Evolutionary conservation across 2,797 vertebrate genomes (phyloP), one percentile per base, ranked within the genome.

Genomic region (Lates japonicus): DNA sequence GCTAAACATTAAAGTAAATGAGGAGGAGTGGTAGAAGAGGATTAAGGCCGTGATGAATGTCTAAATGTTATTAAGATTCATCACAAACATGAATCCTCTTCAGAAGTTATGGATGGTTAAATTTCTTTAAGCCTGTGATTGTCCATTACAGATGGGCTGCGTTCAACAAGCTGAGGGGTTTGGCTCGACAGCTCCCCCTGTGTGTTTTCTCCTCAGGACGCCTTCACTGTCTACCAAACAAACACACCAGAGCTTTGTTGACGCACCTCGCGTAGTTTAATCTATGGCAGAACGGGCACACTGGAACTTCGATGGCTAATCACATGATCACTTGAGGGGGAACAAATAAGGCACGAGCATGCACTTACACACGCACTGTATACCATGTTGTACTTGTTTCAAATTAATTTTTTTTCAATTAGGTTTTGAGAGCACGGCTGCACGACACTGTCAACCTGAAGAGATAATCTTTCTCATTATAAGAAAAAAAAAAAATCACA

Each of bases 311-410:
- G 69, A 88, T 85, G 83, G 83, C 62, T 70, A 64, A 71, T 83
- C 80, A 92, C 83, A 78, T 39, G 46, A 87, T 58, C 78, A 91
- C 78, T 33, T 16, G n/a, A 80, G 76, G 52, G 8, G 9, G 11
- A 48, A 83, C 84, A 14, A 64, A 75, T 89, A 92, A 92, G 92
- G 92, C 91, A 90, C 88, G 4, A 66, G 60, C 84, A 88, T 61
- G 63, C 82, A 78, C 59, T 33, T 67, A 16, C 42, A 33, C 55
- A 65, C 52, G 46, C 48, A 70, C 59, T n/a, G n/a, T n/a, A n/a
- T 46, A 41, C 49, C 33, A 57, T 22, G 61, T 16, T 55, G 19
- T 19, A n/a, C n/a, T n/a, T n/a, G n/a, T n/a, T n/a, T n/a, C n/a
- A n/a, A n/a, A n/a, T n/a, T n/a, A n/a, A n/a, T 55, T 29, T 2